Conservation (phyloP, 2,888 invertebrate species). For the Drosophila kanekoi region DNA sequence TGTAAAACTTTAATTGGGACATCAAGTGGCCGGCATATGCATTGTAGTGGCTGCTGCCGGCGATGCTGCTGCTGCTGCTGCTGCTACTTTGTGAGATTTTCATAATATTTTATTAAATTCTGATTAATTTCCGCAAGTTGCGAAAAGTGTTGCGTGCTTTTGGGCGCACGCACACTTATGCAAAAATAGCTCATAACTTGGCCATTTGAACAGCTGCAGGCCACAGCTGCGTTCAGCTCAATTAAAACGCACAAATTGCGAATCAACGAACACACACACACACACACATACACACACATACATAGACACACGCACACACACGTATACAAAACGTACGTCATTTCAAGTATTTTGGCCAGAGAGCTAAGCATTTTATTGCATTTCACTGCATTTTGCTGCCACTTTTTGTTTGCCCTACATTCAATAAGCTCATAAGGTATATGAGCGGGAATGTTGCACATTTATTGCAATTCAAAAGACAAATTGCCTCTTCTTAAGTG, state of each 20-base stretch:
- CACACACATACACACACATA: background rate
- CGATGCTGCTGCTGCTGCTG: background rate
- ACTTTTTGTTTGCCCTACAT: slow-evolving; percentile 34
- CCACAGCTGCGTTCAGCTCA: slow-evolving; percentile 63
- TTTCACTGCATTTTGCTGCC: slow-evolving; percentile 47
- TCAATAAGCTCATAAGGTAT: slow-evolving; percentile 2
- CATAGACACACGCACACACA: background rate
- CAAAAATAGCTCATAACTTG: slow-evolving; percentile 35
- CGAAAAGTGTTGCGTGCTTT: slow-evolving; percentile 63
- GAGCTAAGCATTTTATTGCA: slow-evolving; percentile 70
- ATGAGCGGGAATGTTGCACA: slow-evolving; percentile 6
- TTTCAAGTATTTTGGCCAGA: slow-evolving; percentile 49
- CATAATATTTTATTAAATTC: slow-evolving; percentile 80
- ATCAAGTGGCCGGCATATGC: slow-evolving; percentile 65
- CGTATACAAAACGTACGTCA: slow-evolving; percentile 16
- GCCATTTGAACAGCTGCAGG: slow-evolving; percentile 51
- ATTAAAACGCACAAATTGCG: slow-evolving; percentile 75
- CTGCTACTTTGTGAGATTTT: slow-evolving; percentile 45
- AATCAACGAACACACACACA: slow-evolving; percentile 55
- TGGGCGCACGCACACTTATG: slow-evolving; percentile 52
- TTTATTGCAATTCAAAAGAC: slow-evolving; percentile 27
- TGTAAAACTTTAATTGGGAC: slow-evolving; percentile 78
- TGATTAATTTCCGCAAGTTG: slow-evolving; percentile 67
- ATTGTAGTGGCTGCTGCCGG: slow-evolving; percentile 48
- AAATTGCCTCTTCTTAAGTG: slow-evolving; percentile 24